A percentile compares a stretch with the other conserved stretches of the same genome.
phyloP scores from a whole-genome alignment of 2,113 vertebrate species.

The Serinus canaria region DNA sequence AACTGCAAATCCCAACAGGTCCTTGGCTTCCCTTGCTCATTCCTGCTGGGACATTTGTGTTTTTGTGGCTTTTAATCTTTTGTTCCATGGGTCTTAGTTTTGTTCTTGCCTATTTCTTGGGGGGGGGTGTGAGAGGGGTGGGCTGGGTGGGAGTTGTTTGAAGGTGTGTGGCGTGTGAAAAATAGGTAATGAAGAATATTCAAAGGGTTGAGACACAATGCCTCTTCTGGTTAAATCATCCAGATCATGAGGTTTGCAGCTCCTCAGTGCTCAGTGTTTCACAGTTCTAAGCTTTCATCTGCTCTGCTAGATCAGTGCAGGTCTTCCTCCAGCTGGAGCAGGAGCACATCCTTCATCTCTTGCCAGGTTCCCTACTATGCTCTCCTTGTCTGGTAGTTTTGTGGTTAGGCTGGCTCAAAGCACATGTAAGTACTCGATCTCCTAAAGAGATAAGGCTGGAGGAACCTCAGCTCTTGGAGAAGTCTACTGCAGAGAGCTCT shows the following conservation, averaged over 20 bases:
- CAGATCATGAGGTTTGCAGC: background rate
- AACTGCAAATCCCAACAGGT: background rate
- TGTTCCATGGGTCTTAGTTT: background rate
- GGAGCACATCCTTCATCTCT: background rate
- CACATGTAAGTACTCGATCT: background rate
- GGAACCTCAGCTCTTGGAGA: background rate
- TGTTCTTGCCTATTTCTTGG: background rate
- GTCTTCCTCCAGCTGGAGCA: background rate
- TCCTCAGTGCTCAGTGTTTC: background rate
- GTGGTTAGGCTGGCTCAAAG: background rate
- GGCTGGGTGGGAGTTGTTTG: background rate
- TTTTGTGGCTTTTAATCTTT: background rate
- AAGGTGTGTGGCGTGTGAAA: background rate
- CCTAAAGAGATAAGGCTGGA: background rate
- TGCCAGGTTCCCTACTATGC: background rate
- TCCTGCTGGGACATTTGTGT: background rate
- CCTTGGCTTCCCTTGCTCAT: background rate
- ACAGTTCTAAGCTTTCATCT: background rate
- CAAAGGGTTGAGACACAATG: background rate
- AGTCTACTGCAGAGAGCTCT: background rate
- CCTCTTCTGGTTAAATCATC: background rate
- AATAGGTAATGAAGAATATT: background rate
- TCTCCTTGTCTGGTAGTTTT: background rate
- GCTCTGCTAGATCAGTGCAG: background rate
- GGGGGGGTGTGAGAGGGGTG: fast-evolving